Percentiles rank a stretch among this genome's conserved stretches.
Conservation (phyloP, 2,888 invertebrate genomes). For the Tenodera sinensis region DNA sequence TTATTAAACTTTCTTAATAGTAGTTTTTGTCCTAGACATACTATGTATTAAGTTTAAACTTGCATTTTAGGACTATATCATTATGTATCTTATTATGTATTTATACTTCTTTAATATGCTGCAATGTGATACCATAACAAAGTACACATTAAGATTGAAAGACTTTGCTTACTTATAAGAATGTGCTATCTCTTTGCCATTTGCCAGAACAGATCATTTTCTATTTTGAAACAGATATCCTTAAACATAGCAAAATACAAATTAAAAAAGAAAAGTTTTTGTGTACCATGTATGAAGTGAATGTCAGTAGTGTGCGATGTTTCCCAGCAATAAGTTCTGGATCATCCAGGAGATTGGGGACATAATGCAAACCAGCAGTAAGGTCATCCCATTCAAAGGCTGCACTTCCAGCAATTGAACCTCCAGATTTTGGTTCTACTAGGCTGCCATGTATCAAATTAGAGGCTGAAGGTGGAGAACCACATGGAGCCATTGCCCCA, state of each 20-base stretch:
- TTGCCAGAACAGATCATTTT: neutral
- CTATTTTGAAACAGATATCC: neutral
- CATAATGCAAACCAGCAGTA: constrained; percentile 54
- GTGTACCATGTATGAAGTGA: constrained; percentile 76
- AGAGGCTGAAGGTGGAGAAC: constrained; percentile 48
- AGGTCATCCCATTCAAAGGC: constrained; percentile 52
- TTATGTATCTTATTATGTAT: no score
- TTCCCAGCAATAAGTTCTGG: constrained; percentile 87
- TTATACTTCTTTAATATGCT: no score
- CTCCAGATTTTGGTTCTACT: neutral
- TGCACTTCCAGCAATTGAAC: neutral
- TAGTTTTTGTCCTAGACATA: no score
- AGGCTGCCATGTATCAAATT: constrained; percentile 38
- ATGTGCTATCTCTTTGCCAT: neutral
- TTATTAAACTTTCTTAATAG: no score
- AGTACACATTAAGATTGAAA: no score
- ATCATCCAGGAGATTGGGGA: constrained; percentile 88
- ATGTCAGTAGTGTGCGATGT: constrained; percentile 80
- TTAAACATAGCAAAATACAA: neutral
- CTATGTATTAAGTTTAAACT: no score
- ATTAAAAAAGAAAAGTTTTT: neutral
- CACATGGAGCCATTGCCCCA: constrained; percentile 39
- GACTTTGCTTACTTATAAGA: no score
- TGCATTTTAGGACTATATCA: no score
- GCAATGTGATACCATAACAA: no score